These are phyloP conservation scores for Eilema depressum DNA, from an alignment of 2,888 invertebrate genomes.

Conservation along the genomic window DNA sequence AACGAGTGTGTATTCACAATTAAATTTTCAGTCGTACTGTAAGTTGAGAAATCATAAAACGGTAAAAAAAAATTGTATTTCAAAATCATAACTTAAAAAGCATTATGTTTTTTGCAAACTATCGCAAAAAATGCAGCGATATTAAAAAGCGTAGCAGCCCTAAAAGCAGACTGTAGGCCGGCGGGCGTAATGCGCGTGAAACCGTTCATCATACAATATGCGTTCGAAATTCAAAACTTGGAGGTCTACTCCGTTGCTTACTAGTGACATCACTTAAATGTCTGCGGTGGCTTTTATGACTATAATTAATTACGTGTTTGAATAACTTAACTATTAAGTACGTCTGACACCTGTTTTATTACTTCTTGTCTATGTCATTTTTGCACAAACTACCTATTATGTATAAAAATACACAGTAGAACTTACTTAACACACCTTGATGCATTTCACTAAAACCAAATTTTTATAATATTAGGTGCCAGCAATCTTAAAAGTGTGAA, in stretches of 20 bases:
- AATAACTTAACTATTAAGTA: constrained; percentile 28
- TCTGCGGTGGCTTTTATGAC: constrained; percentile 28
- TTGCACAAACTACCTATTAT: not conserved
- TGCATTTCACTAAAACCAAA: not conserved
- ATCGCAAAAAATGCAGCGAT: constrained; percentile 12
- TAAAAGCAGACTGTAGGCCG: constrained; percentile 48
- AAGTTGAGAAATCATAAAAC: not conserved
- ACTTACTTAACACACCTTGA: not conserved
- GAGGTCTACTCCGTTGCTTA: constrained; percentile 38
- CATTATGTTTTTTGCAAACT: not conserved
- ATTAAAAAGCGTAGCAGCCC: constrained; percentile 53
- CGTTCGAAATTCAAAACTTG: constrained; percentile 62
- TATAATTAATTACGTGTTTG: constrained; percentile 31
- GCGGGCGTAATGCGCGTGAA: constrained; percentile 71
- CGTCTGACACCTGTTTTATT: constrained; percentile 10
- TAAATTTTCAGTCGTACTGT: not conserved
- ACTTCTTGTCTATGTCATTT: not conserved
- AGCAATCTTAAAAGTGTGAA: not conserved
- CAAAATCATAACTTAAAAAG: not conserved
- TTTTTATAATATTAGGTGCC: not conserved
- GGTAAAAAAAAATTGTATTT: not conserved
- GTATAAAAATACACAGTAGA: not conserved
- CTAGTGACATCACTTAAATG: constrained; percentile 33
- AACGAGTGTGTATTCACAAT: not conserved
- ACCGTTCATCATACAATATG: constrained; percentile 68